Percentiles rank a stretch among this genome's conserved stretches.
Conservation (phyloP, 2,113 vertebrate species). For the Gambusia affinis region DNA sequence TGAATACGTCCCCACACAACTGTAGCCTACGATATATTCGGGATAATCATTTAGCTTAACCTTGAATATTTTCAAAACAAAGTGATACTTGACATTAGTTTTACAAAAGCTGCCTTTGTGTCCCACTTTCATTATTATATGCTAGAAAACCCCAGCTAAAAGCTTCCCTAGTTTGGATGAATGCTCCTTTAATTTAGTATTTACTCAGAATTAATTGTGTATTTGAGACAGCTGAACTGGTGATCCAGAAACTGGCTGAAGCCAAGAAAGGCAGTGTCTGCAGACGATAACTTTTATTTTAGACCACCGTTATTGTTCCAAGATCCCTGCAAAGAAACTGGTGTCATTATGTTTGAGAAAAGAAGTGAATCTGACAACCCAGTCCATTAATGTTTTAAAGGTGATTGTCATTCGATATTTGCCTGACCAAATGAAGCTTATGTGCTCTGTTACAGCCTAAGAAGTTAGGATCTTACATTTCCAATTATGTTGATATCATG, state of each 20-base stretch:
- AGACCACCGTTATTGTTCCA: slow-evolving; percentile 21
- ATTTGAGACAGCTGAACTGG: slow-evolving; percentile 62
- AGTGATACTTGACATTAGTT: background rate
- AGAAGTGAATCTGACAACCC: slow-evolving; percentile 36
- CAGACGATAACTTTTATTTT: slow-evolving; percentile 35
- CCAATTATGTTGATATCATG: background rate
- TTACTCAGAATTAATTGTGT: slow-evolving; percentile 69
- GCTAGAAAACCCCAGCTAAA: slow-evolving; percentile 33
- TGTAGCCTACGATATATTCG: too few relatives aligned
- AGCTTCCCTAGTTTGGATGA: slow-evolving; percentile 36
- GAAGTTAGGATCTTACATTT: slow-evolving; percentile 19
- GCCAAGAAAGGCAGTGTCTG: slow-evolving; percentile 33
- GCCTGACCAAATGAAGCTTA: slow-evolving; percentile 25
- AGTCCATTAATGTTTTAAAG: slow-evolving; percentile 39
- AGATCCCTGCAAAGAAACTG: slow-evolving; percentile 9
- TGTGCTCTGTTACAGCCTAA: slow-evolving; percentile 12
- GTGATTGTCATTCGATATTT: slow-evolving; percentile 25
- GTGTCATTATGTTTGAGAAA: slow-evolving; percentile 39
- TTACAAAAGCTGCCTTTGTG: background rate
- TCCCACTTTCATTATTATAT: slow-evolving; percentile 17
- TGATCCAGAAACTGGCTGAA: slow-evolving; percentile 35
- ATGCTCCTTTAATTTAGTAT: slow-evolving; percentile 48
- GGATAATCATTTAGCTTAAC: too few relatives aligned
- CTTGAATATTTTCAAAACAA: background rate
- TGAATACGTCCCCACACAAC: too few relatives aligned